Evolutionary conservation across 2,113 vertebrate genomes (phyloP), one percentile per base, ranked within the genome.

Genomic region (Calypte anna): DNA sequence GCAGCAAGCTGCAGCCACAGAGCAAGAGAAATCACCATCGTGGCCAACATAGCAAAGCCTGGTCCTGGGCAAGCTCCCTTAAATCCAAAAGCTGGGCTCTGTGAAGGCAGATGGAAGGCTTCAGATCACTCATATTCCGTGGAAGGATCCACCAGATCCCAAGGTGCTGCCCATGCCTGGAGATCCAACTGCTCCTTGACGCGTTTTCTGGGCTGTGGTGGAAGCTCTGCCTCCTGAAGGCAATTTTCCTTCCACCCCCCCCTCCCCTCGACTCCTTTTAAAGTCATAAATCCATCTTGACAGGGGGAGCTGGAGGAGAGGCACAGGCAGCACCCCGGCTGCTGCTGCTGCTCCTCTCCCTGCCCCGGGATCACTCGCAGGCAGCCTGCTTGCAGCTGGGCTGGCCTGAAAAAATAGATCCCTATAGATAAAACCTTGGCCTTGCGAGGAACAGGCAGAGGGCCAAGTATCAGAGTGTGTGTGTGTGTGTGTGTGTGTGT

Each of bases 1-100:
- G 48, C 89, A 19, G 89, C 96, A 2, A 96, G 33, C 24, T 51
- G 91, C 76, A 98, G 95, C 91, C 97, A 95, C 89, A 97, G 80
- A 13, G 90, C 96, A 4, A 98, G 88, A 30, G 88, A 54, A 13
- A 98, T 62, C 69, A 66, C 46, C 2, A 92, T 53, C 91, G 94
- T 61, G 97, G 96, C 82, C 67, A 96, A 91, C 98, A 98, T 98
- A 83, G 96, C 96, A 91, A 59, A 72, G 75, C 16, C 64, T 33
- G 62, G 23, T 87, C 28, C 73, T 9, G 77, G 84, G 51, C 48
- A 30, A 82, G 33, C n/a, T 63, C n/a, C 74, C 94, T 58, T 3
- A 62, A 43, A 69, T 77, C 61, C 88, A 21, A 25, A 12, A 67
- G 83, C 87, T 22, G 4, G 58, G 91, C 75, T 82, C 90, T 90